Evolutionary conservation across 2,113 vertebrate genomes (phyloP).

Genomic region (Lethenteron camtschaticum): DNA sequence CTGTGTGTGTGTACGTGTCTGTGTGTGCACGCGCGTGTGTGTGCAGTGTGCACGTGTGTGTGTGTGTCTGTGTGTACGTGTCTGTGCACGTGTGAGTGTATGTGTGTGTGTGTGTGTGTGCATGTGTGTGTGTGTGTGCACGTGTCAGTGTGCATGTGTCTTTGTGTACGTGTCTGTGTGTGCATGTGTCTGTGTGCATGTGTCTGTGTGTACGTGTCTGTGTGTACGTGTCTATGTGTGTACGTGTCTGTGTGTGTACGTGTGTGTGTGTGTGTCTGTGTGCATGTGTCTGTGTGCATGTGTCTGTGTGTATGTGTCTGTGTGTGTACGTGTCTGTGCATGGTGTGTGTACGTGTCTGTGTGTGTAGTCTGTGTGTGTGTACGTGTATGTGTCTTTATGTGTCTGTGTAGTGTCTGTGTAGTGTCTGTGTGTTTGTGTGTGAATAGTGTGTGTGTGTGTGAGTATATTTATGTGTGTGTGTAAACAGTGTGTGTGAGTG

Average conservation of each 20-base stretch:
- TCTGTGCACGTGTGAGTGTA: too few species aligned
- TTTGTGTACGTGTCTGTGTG: neutral
- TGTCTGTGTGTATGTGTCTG: neutral
- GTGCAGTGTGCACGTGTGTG: neutral
- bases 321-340: neutral
- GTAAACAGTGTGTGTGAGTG: too few species aligned
- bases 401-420: neutral
- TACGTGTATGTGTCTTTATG: neutral
- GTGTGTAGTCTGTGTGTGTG: slow-evolving; percentile 1
- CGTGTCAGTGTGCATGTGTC: neutral
- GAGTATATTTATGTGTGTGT: too few species aligned
- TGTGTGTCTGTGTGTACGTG: neutral
- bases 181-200: neutral
- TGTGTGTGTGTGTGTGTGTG: neutral
- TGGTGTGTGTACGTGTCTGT: neutral
- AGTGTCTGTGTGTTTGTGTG: neutral
- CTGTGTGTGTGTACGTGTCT: neutral
- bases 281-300: neutral
- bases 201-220: neutral
- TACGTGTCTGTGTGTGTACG: neutral
- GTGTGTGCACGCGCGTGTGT: neutral
- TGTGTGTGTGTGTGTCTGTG: slow-evolving; percentile 3
- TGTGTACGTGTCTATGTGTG: neutral
- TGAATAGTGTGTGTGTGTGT: too few species aligned
- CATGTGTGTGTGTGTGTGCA: neutral